Base-by-base conservation (phyloP, 2,113 vertebrate species). In the Australoheros scitulus region DNA sequence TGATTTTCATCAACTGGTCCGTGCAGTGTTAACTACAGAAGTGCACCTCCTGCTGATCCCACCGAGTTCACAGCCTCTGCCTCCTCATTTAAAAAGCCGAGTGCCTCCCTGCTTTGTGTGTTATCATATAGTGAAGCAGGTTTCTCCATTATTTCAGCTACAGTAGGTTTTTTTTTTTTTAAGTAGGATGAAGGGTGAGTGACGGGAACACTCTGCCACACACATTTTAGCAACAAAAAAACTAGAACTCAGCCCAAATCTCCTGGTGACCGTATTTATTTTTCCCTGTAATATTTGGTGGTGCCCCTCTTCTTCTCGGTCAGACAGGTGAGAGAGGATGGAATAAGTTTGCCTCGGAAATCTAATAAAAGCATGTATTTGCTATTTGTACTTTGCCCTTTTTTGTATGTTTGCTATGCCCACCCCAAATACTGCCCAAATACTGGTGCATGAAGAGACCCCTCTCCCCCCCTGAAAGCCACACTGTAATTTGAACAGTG, bases 1-100 rank as follows among this genome's bases (percentile, higher is more conserved):
- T 26, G 63, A 70, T 50, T 70, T 70, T 70, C 65, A 70, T 70
- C 65, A 70, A 29, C 24, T 50, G 24, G 17, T 3, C 43, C 43
- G 13, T 13, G 65, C 18, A 70, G 2, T 29, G 24, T 50, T 70
- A 7, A 50, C 65, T 50, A 18, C 15, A 70, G 41, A 0, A 50
- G 18, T 50, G 64, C 24, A 29, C 43, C 65, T 70, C 41, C 64
- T 70, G 64, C 64, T 18, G 64, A 50, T 29, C 41, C 64, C 26
- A 1, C 4, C 11, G 15, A 26, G 22, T 26, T 68, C 22, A 26
- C 26, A 11, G 8, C 18, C 22, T 64, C 36, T 65, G 36, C 41
- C 61, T 70, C 29, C 64, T 70, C 3, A 29, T 70, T 50, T 50
- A 22, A 41, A 68, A 68, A 68, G 38, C 61, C 41, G 36, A 41